A percentile compares a stretch with the other conserved stretches of the same genome.
These are phyloP conservation scores for Thaleichthys pacificus DNA, from an alignment of 2,797 vertebrate genomes.

Conservation along the genomic window DNA sequence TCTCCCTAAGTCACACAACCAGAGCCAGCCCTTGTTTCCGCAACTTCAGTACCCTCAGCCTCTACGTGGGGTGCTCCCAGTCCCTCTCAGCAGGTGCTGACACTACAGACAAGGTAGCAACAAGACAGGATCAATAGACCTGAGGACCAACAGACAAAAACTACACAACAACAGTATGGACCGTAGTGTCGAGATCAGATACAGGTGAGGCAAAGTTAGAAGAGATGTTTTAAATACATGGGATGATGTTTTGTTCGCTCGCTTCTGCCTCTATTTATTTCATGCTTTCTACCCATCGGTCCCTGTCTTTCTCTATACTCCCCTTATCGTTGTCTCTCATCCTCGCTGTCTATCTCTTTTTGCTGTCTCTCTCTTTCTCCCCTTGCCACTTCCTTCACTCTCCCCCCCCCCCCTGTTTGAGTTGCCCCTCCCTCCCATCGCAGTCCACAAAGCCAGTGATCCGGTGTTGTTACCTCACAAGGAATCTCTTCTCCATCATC, in stretches of 20 bases:
- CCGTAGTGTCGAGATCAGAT: too few relatives aligned
- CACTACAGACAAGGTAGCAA: too few relatives aligned
- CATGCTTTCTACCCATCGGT: slow-evolving; percentile 20
- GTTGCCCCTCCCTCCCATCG: neutral
- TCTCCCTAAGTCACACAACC: neutral
- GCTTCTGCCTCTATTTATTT: slow-evolving; percentile 26
- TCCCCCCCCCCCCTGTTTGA: neutral
- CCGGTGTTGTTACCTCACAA: neutral
- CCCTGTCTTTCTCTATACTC: slow-evolving; percentile 17
- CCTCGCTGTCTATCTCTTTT: neutral
- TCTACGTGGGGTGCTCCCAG: too few relatives aligned
- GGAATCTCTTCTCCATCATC: neutral
- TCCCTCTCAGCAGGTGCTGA: too few relatives aligned
- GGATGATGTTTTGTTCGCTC: slow-evolving; percentile 12
- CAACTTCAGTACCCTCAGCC: too few relatives aligned
- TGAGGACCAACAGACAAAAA: too few relatives aligned
- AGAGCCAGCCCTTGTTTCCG: too few relatives aligned
- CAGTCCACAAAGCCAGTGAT: neutral
- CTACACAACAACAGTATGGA: too few relatives aligned
- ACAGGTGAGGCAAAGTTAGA: neutral
- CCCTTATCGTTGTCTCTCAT: slow-evolving; percentile 13
- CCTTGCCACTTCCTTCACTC: neutral
- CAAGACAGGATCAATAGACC: too few relatives aligned
- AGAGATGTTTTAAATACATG: neutral
- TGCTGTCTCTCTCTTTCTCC: slow-evolving; percentile 20